These are phyloP conservation scores for Phodopus roborovskii DNA, from an alignment of 2,113 vertebrate species.

Conservation along the genomic window DNA sequence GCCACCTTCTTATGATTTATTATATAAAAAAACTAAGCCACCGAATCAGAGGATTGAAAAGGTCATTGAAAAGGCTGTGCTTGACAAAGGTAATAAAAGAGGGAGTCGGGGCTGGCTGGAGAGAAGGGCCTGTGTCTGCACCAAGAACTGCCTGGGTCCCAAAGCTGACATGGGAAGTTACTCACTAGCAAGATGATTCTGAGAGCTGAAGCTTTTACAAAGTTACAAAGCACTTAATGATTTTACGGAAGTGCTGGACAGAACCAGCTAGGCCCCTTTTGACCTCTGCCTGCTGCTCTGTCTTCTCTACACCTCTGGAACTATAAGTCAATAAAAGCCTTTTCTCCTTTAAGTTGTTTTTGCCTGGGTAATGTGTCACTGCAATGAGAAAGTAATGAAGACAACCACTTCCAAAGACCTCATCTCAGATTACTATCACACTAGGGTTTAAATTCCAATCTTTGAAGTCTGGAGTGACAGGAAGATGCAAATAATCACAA, in stretches of 20 bases:
- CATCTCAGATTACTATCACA: not conserved
- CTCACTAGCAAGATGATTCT: accelerated
- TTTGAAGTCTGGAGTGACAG: not conserved
- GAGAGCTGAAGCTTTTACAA: not conserved
- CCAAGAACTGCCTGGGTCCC: not conserved
- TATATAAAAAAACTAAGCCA: slow-evolving; percentile 5
- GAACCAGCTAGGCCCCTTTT: no score
- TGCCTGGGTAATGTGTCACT: not conserved
- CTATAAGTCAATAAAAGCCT: not conserved
- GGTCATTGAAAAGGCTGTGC: not conserved
- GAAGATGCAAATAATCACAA: not conserved
- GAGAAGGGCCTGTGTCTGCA: not conserved
- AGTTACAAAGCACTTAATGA: not conserved
- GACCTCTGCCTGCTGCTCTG: no score
- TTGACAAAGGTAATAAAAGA: slow-evolving; percentile 54
- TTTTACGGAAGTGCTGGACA: not conserved
- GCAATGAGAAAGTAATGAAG: no score
- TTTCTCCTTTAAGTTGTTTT: not conserved
- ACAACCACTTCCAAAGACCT: not conserved
- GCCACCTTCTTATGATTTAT: slow-evolving; percentile 50
- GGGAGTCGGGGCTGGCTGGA: not conserved
- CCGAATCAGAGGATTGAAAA: slow-evolving; percentile 35
- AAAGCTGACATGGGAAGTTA: not conserved
- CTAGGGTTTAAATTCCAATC: not conserved
- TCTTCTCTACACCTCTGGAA: not conserved